Evolutionary conservation across 2,888 invertebrate species (phyloP), one percentile per base, ranked within the genome.

Genomic region (Rhopalosiphum nymphaeae): DNA sequence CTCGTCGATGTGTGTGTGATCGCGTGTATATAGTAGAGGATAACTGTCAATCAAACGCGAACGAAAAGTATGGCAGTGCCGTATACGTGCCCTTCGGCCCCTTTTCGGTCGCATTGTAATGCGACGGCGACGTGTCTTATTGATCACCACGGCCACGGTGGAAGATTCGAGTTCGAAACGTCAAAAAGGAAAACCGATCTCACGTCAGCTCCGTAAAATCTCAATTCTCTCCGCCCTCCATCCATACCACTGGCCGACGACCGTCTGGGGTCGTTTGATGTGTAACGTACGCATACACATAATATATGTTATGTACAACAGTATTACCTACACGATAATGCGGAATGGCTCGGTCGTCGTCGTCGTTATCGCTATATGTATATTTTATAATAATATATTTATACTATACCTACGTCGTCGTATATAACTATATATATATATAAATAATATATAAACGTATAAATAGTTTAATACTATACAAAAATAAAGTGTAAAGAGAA

Each of bases 41-140:
- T 92, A 49, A 92, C 86, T 92, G 92, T 92, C 92, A 92, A 87
- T 92, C 92, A 87, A 87, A 61, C 36, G 36, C 21, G 26, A 26
- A 44, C 36, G 57, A 13, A 46, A 49, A 57, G 42, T n/a, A 46
- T 25, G 36, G 78, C 21, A 36, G 57, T 16, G 49, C 49, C 49
- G 49, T 53, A 49, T 42, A 26, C 26, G 85, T 85, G 4, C 91
- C 84, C 85, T 91, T 57, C 29, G 10, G 91, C 85, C 44, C 44
- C 25, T 46, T 78, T 44, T 49, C 86, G 91, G 86, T 61, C 57
- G 26, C 84, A 84, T 91, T 86, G 46, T 92, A 61, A 78, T 42
- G 44, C 42, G 16, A 42, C 42, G 53, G 36, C 21, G 89, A 61
- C 91, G 86, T 86, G 61, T 91, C 85, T 85, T 91, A 91, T 91